Conservation (phyloP, 2,113 vertebrate species). For the Ictidomys tridecemlineatus region DNA sequence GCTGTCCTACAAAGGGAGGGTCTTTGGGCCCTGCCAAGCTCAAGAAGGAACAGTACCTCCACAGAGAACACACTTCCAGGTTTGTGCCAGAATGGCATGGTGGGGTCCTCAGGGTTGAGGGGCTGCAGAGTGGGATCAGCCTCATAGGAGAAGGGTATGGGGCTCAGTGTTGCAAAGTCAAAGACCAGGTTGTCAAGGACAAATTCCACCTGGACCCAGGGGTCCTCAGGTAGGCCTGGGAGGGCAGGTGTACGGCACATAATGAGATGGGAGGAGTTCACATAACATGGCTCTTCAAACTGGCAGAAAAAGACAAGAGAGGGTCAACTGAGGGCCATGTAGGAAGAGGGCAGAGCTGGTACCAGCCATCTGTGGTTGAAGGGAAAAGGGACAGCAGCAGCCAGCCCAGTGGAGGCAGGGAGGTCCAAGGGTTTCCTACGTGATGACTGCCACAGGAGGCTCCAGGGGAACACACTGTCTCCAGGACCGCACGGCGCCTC, state of each 20-base stretch:
- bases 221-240: conserved; percentile 84
- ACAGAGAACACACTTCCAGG: conserved; percentile 98
- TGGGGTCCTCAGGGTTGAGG: conserved; percentile 92
- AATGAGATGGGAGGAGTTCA: conserved; percentile 94
- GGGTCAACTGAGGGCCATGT: rapidly evolving
- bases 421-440: conserved; percentile 72
- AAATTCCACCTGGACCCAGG: conserved; percentile 92
- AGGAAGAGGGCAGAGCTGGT: not conserved
- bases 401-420: not conserved
- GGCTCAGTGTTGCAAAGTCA: conserved; percentile 91
- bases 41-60: conserved; percentile 89
- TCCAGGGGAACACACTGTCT: conserved; percentile 88
- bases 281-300: conserved; percentile 92
- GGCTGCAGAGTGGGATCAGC: conserved; percentile 91
- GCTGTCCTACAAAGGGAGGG: not conserved
- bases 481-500: conserved; percentile 87
- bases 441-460: conserved; percentile 88
- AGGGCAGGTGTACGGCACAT: conserved; percentile 94
- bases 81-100: conserved; percentile 95
- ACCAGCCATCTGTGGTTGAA: not conserved
- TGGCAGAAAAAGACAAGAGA: conserved; percentile 71
- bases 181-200: conserved; percentile 96
- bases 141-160: conserved; percentile 93
- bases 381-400: rapidly evolving
- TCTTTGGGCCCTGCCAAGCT: rapidly evolving